A percentile compares a stretch with the other conserved stretches of the same genome.
Conservation (phyloP, 1,140 invertebrate genomes). For the Heliconius eleuchia region DNA sequence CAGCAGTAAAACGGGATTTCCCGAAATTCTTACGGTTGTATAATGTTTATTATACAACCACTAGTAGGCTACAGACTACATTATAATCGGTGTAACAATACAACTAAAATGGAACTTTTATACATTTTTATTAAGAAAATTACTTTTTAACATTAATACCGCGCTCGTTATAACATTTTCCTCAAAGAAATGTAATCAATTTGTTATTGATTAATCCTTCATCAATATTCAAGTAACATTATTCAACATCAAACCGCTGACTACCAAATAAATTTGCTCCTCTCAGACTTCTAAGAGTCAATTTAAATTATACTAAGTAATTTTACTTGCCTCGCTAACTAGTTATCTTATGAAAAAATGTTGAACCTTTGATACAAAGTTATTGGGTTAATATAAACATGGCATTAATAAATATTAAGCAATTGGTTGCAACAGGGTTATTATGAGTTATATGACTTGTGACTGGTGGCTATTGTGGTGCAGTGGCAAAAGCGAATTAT, state of each 20-base stretch:
- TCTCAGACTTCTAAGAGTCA: not conserved
- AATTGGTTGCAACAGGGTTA: too few relatives aligned
- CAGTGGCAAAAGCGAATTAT: too few relatives aligned
- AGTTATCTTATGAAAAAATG: not conserved
- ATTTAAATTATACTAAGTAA: slow-evolving; percentile 11
- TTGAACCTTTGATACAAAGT: not conserved
- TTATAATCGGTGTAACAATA: not conserved
- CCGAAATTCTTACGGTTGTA: too few relatives aligned
- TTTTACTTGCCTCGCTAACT: not conserved
- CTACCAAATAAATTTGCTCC: slow-evolving; percentile 9
- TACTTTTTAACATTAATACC: not conserved
- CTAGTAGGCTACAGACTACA: too few relatives aligned
- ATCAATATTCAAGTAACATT: slow-evolving; percentile 14
- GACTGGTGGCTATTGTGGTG: too few relatives aligned
- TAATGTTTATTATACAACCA: too few relatives aligned
- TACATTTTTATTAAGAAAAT: not conserved
- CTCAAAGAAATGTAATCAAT: not conserved
- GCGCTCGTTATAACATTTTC: not conserved
- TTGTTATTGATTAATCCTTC: slow-evolving; percentile 12
- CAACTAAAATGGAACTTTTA: not conserved
- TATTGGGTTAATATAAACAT: not conserved
- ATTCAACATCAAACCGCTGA: slow-evolving; percentile 6
- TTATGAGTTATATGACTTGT: too few relatives aligned
- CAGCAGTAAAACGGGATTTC: too few relatives aligned
- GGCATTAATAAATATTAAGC: not conserved